These are phyloP conservation scores for Drosophila santomea DNA, from an alignment of 1,140 invertebrate genomes.

Conservation along the genomic window DNA sequence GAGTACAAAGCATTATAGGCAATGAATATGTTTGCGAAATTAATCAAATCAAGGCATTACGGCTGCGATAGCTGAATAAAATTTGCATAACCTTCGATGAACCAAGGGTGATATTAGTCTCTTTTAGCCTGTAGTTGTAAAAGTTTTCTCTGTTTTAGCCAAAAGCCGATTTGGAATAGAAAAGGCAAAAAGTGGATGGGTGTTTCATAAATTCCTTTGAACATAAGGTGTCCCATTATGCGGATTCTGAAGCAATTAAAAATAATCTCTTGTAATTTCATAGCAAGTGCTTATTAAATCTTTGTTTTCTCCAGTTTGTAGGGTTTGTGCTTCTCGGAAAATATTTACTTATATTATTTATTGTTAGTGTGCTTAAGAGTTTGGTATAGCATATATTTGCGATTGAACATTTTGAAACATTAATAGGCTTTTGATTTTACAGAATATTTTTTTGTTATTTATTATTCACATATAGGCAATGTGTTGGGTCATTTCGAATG, in stretches of 20 bases:
- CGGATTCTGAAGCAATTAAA: not conserved
- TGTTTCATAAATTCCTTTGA: too few relatives aligned
- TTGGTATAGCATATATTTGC: not conserved
- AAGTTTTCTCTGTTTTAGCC: not conserved
- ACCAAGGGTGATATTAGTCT: constrained; percentile 3
- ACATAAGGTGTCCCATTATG: not conserved
- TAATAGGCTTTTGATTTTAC: not conserved
- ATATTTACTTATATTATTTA: not conserved
- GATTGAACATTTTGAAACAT: not conserved
- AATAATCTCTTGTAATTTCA: not conserved
- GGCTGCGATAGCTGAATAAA: constrained; percentile 4
- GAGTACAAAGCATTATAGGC: not conserved
- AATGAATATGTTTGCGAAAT: constrained; percentile 11
- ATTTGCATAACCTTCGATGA: constrained; percentile 17
- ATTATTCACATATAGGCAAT: not conserved
- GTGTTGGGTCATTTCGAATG: not conserved
- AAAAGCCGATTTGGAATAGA: not conserved
- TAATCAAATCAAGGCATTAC: not conserved
- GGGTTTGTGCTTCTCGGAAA: too few relatives aligned
- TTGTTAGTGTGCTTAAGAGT: not conserved
- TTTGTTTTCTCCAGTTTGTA: too few relatives aligned
- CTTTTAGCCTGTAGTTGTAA: not conserved
- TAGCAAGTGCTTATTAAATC: too few relatives aligned
- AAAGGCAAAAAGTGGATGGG: not conserved
- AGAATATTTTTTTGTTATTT: not conserved